phyloP scores from a whole-genome alignment of 2,888 invertebrate species.

The Synergus japonicus region DNA sequence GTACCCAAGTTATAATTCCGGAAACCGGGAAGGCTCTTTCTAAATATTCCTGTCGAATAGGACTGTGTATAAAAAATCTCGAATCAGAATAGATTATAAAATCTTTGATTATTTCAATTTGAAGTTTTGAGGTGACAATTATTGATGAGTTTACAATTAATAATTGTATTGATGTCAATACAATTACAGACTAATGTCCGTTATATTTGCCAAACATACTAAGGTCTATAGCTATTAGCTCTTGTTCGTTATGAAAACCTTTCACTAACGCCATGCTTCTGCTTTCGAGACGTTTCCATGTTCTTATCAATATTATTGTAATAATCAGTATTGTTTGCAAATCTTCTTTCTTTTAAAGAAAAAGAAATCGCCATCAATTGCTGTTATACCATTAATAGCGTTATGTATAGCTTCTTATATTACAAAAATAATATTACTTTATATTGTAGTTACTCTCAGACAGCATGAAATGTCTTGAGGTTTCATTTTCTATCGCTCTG shows the following conservation, averaged over 20 bases:
- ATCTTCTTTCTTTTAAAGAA: too few relatives aligned
- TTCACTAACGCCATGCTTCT: constrained; percentile 29
- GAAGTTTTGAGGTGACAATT: too few relatives aligned
- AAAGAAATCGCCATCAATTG: too few relatives aligned
- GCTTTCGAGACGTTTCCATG: not conserved
- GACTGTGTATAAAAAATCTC: not conserved
- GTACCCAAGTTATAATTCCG: constrained; percentile 7
- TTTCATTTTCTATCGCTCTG: too few relatives aligned
- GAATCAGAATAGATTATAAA: not conserved
- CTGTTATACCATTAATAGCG: too few relatives aligned
- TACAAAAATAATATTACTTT: too few relatives aligned
- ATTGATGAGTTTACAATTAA: not conserved
- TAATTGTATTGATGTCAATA: not conserved
- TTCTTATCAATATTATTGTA: not conserved
- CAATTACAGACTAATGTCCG: not conserved
- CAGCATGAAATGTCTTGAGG: too few relatives aligned
- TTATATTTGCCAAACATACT: constrained; percentile 1
- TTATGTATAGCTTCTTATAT: too few relatives aligned
- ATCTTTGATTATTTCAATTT: too few relatives aligned
- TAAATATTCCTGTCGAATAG: not conserved
- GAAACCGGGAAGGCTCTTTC: not conserved
- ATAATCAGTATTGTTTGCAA: too few relatives aligned
- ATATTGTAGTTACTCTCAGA: too few relatives aligned
- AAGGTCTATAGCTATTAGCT: not conserved
- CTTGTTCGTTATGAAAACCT: constrained; percentile 23